Base-by-base conservation (phyloP, 2,888 invertebrate genomes). In the Cataglyphis livida region DNA sequence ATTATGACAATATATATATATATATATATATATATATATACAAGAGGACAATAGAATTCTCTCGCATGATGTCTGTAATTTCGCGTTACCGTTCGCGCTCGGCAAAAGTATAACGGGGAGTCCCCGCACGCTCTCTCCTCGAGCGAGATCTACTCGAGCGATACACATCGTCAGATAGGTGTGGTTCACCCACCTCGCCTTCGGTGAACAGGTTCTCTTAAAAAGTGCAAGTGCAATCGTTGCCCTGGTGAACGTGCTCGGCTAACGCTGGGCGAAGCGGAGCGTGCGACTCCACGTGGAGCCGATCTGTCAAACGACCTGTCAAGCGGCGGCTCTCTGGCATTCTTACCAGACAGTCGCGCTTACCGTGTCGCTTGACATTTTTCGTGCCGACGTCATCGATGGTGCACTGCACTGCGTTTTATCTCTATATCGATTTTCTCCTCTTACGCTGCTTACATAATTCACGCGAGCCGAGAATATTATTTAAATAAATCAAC, bases 171-270 rank as follows among this genome's bases (percentile, higher is more conserved):
- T 25, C 59, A 59, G 48, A 87, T 89, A 87, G 88, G 89, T 87
- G 88, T 85, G 88, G 88, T 85, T 70, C 82, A 51, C 81, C 32
- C n/a, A 35, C 62, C 62, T 32, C 64, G 21, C 51, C 79, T 25
- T 25, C 1, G 83, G 83, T 76, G 86, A 84, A 91, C 91, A 89
- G 90, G 91, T 91, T 91, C 89, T 91, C 85, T 89, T 92, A 91
- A 93, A 93, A 93, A 93, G 92, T 92, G 93, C 93, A 93, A 93
- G 93, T 93, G 91, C 91, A 92, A 87, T 90, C 88, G 89, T 91
- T 90, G 91, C 91, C 88, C 91, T 87, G 91, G 91, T 92, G 92
- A 92, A 92, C 87, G 64, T 32, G 68, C 85, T 66, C 83, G 83
- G 62, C 62, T 83, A 61, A 70, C 68, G 74, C 87, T 81, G 75